These are phyloP conservation scores for Cheilosia pagana DNA, from an alignment of 2,888 invertebrate species.

Conservation along the genomic window DNA sequence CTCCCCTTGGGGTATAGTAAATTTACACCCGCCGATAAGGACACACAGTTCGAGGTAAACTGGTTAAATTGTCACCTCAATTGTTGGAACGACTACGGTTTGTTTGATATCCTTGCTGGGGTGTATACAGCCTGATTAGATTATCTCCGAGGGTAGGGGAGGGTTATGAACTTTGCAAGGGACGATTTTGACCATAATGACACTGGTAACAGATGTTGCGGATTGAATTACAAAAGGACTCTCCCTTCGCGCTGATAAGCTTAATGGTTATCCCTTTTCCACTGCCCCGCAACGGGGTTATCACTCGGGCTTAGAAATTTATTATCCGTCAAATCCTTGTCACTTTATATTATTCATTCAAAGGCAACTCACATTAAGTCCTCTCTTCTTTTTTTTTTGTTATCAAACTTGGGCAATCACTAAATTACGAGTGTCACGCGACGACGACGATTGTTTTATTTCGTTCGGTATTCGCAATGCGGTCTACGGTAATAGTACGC, in stretches of 20 bases:
- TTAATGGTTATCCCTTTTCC: slow-evolving; percentile 55
- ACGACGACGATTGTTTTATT: slow-evolving; percentile 37
- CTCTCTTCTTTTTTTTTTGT: slow-evolving; percentile 9
- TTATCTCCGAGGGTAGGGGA: slow-evolving; percentile 9
- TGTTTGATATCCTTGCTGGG: slow-evolving; percentile 48
- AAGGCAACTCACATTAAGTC: slow-evolving; percentile 41
- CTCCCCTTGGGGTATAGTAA: slow-evolving; percentile 47
- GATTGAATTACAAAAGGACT: slow-evolving; percentile 47
- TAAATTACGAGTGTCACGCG: slow-evolving; percentile 72
- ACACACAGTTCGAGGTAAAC: slow-evolving; percentile 52
- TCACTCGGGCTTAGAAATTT: slow-evolving; percentile 42
- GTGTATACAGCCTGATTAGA: slow-evolving; percentile 43
- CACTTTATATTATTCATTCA: slow-evolving; percentile 69
- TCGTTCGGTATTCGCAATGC: slow-evolving; percentile 64
- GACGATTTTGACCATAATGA: slow-evolving; percentile 42
- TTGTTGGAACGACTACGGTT: slow-evolving; percentile 31
- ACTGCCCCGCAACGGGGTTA: slow-evolving; percentile 20
- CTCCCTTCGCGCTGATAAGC: slow-evolving; percentile 44
- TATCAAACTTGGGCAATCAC: slow-evolving; percentile 62
- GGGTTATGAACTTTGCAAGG: slow-evolving; percentile 50
- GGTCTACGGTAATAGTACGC: slow-evolving; percentile 10
- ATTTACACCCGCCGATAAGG: slow-evolving; percentile 64
- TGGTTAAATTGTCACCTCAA: slow-evolving; percentile 63
- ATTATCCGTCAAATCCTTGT: slow-evolving; percentile 71
- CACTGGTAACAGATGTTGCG: slow-evolving; percentile 68